A percentile compares a stretch with the other conserved stretches of the same genome.
Conservation (phyloP, 2,113 vertebrate species). For the Prunella fulvescens region DNA sequence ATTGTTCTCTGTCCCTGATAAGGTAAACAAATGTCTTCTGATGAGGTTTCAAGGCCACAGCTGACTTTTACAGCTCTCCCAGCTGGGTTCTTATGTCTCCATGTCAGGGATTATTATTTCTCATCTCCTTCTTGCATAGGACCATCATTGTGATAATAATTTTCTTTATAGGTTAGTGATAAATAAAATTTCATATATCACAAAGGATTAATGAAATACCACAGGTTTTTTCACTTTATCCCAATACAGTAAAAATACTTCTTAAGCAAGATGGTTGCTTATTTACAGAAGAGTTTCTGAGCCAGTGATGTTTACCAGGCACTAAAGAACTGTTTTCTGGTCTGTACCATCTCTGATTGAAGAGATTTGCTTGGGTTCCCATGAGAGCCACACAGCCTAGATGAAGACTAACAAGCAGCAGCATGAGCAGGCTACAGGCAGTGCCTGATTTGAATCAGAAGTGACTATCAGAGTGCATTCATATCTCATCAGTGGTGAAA, state of each 20-base stretch:
- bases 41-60: fast-evolving
- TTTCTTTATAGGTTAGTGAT: not conserved
- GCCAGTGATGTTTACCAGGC: not conserved
- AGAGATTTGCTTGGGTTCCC: not conserved
- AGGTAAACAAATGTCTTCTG: not conserved
- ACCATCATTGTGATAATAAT: not conserved
- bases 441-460: not conserved
- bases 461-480: not conserved
- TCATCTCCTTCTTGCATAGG: not conserved
- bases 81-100: not conserved
- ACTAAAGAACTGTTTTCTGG: not conserved
- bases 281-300: not conserved
- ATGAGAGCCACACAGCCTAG: not conserved
- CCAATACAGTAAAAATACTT: not conserved
- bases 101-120: not conserved
- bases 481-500: not conserved
- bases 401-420: not conserved
- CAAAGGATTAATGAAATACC: not conserved
- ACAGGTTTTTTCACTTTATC: not conserved
- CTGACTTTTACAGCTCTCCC: not conserved
- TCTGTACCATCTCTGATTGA: not conserved
- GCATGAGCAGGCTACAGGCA: not conserved
- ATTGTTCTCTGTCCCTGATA: not conserved
- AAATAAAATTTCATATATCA: not conserved
- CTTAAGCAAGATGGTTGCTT: not conserved